These are phyloP conservation scores for Caradrina kadenii DNA, from an alignment of 2,888 invertebrate species.

Conservation along the genomic window DNA sequence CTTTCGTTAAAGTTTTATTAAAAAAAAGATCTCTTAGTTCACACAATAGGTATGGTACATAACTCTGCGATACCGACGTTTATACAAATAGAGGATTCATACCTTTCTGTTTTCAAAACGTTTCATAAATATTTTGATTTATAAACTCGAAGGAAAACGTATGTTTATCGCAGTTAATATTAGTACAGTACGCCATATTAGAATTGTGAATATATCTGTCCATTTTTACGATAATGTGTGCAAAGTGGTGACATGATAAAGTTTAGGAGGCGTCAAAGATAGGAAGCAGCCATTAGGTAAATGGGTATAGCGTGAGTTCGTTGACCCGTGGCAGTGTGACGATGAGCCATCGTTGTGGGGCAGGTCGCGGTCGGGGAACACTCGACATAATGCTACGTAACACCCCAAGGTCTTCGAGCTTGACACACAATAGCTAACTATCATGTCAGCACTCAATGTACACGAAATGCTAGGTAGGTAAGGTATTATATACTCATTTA, in stretches of 20 bases:
- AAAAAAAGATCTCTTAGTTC: constrained; percentile 14
- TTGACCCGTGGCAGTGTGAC: constrained; percentile 64
- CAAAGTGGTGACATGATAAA: constrained; percentile 40
- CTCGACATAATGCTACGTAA: constrained; percentile 66
- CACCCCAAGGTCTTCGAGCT: constrained; percentile 64
- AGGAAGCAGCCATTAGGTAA: constrained; percentile 61
- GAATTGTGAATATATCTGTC: constrained; percentile 16
- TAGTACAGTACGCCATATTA: constrained; percentile 23
- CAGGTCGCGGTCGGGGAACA: constrained; percentile 74
- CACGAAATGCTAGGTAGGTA: constrained; percentile 9
- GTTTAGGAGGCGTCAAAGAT: constrained; percentile 55
- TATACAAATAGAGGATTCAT: constrained; percentile 53
- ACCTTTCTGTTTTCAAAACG: constrained; percentile 51
- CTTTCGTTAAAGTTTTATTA: constrained; percentile 5
- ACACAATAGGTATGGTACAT: constrained; percentile 38
- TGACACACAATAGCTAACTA: constrained; percentile 48
- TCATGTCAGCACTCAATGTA: constrained; percentile 21
- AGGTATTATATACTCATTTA: not conserved
- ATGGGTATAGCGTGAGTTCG: constrained; percentile 60
- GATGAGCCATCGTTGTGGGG: constrained; percentile 66
- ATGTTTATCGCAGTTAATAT: constrained; percentile 31
- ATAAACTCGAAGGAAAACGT: constrained; percentile 30
- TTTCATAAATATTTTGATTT: constrained; percentile 55
- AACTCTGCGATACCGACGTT: constrained; percentile 23
- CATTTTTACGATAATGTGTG: constrained; percentile 30